Base-by-base conservation (phyloP, 2,797 vertebrate species). In the Pygocentrus nattereri region DNA sequence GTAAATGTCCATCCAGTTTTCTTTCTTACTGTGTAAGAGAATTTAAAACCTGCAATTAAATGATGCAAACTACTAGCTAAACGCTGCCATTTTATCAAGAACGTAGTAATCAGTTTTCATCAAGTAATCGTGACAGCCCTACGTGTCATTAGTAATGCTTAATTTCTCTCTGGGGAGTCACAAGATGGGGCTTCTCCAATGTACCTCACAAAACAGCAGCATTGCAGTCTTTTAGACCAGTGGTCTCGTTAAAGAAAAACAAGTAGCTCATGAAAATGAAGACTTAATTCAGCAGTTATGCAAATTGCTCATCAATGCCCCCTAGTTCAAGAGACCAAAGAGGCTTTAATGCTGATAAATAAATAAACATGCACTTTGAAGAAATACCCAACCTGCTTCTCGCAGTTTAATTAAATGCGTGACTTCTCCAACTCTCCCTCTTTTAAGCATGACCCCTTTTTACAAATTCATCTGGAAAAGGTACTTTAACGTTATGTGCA, bases 401-500 rank as follows among this genome's bases (percentile, higher is more conserved):
- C 62, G 49, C 23, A 47, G 5, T 49, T 69, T 49, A 30, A 30
- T 30, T 11, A 69, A 68, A n/a, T 13, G 23, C 19, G 21, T 38
- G 16, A 68, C 62, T 23, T 0, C 47, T 1, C 41, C 13, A 49
- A 49, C 41, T 49, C 68, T 70, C 1, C 6, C 49, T 70, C 62
- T 64, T 64, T 64, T 34, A 64, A 64, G 62, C 34, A 11, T 11
- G 62, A 64, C 62, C 62, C 62, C 30, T 64, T 64, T 21, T 64
- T 64, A 31, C 62, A 64, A 19, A 64, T 64, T 34, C 62, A 64
- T 21, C 62, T 64, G 62, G 30, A 64, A 11, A 34, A 64, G 62
- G 62, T 64, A 64, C 61, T 64, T 31, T 18, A 15, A 64, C 69
- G n/a, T 49, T 23, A 44, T 0, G 7, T 41, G n/a, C 3, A 2